phyloP scores from a whole-genome alignment of 2,888 invertebrate species.

The Scotopteryx bipunctaria region DNA sequence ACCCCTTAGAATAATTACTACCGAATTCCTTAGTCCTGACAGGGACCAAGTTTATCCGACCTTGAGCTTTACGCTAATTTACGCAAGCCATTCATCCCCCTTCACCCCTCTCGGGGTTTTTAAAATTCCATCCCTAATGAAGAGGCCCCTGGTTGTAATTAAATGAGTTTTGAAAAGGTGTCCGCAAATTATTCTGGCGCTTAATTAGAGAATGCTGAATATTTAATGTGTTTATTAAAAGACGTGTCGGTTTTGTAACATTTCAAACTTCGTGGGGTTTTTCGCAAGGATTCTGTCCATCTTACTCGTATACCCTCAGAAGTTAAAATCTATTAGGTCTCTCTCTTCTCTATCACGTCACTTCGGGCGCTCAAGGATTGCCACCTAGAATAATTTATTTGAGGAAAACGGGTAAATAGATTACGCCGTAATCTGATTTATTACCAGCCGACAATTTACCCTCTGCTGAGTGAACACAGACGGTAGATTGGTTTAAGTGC shows the following conservation, averaged over 20 bases:
- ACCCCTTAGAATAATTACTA: slow-evolving; percentile 51
- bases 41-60: slow-evolving; percentile 49
- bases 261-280: slow-evolving; percentile 2
- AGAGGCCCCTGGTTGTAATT: slow-evolving; percentile 49
- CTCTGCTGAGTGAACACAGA: slow-evolving; percentile 12
- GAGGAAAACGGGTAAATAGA: neutral
- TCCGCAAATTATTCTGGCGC: slow-evolving; percentile 43
- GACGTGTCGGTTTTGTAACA: slow-evolving; percentile 8
- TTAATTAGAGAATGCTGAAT: slow-evolving; percentile 50
- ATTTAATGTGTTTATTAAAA: slow-evolving; percentile 46
- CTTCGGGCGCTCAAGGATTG: too few relatives aligned
- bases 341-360: too few relatives aligned
- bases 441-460: slow-evolving; percentile 9
- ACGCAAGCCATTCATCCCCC: slow-evolving; percentile 34
- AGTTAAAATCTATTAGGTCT: too few relatives aligned
- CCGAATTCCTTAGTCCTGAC: slow-evolving; percentile 45
- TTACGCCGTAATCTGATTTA: slow-evolving; percentile 1
- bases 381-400: neutral
- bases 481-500: slow-evolving; percentile 4
- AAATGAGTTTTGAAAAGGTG: slow-evolving; percentile 49
- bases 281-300: neutral
- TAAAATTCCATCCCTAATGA: slow-evolving; percentile 54
- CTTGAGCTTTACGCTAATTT: slow-evolving; percentile 57
- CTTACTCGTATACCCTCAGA: too few relatives aligned
- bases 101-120: slow-evolving; percentile 40